Base-by-base conservation (phyloP, 2,113 vertebrate species). In the Balaenoptera acutorostrata region DNA sequence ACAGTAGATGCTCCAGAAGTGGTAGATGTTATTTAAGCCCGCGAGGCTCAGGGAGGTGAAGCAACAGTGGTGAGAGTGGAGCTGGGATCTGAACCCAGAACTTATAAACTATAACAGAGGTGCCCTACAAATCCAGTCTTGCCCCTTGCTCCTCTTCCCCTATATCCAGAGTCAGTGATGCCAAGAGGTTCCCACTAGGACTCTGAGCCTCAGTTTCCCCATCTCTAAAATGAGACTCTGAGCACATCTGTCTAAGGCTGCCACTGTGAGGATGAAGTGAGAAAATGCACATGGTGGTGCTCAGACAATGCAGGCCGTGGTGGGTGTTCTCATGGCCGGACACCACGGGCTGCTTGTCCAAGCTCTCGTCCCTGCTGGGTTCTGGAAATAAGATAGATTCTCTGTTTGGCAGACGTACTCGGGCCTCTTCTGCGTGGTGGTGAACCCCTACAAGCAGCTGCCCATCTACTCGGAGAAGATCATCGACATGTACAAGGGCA, bases 401-500 rank as follows among this genome's bases (percentile, higher is more conserved):
- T 97, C 97, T 77, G 83, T 94, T 87, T 41, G 41, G 64, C 98
- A 99, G 99, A 99, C 99, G 0, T 99, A 99, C 98, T 99, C 99
- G 0, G 99, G 99, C 91, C 99, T 99, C 90, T 99, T 99, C 99
- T 99, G 99, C 0, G 99, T 99, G 66, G 99, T 99, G 97, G 97
- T 99, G 93, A 99, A 99, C 94, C 99, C 99, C 2, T 99, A 99
- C 96, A 99, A 99, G 98, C 99, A 99, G 93, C 98, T 99, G 96
- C 99, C 99, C 98, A 99, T 99, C 98, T 99, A 99, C 97, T 99
- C 99, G 0, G 99, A 99, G 98, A 99, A 99, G 98, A 99, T 99
- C 44, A 99, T 99, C 0, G 99, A 99, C 57, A 99, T 99, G 99
- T 99, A 99, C 99, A 99, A 99, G 98, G 99, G 99, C 85, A 99